These are phyloP conservation scores for Dryocosmus kuriphilus DNA, from an alignment of 2,888 invertebrate genomes.

Conservation along the genomic window DNA sequence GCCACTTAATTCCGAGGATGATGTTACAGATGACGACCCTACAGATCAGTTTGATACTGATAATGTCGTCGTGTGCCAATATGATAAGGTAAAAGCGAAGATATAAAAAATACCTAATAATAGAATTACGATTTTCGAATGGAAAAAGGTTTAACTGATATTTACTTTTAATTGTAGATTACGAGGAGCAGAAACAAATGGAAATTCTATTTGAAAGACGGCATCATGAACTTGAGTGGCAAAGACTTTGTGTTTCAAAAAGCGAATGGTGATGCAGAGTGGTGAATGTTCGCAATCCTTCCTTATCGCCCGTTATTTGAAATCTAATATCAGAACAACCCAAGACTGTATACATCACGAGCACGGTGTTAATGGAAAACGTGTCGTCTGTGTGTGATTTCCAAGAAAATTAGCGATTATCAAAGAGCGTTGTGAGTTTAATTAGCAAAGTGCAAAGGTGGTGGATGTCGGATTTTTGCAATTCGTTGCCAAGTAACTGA, in stretches of 20 bases:
- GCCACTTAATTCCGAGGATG: conserved; percentile 97
- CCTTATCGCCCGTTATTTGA: conserved; percentile 15
- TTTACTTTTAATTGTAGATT: conserved; percentile 82
- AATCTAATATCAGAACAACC: conserved; percentile 13
- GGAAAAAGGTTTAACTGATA: not conserved
- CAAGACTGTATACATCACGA: conserved; percentile 30
- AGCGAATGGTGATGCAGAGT: conserved; percentile 99
- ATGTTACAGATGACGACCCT: conserved; percentile 97
- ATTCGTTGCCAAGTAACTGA: conserved; percentile 55
- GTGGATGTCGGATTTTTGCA: conserved; percentile 57
- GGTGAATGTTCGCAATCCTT: conserved; percentile 82
- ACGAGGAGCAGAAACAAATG: conserved; percentile 98
- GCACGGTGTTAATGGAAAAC: conserved; percentile 28
- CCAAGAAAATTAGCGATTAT: conserved; percentile 39
- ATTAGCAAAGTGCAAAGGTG: conserved; percentile 55
- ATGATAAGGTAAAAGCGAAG: conserved; percentile 90
- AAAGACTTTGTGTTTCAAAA: conserved; percentile 99
- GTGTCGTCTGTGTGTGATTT: conserved; percentile 29
- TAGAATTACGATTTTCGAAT: not conserved
- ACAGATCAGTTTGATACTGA: conserved; percentile 98
- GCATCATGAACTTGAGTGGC: conserved; percentile 99
- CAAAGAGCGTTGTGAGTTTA: conserved; percentile 52
- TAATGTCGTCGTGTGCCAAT: conserved; percentile 99
- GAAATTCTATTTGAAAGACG: conserved; percentile 99
- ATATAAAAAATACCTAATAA: not conserved